Evolutionary conservation across 2,113 vertebrate species (phyloP).

Genomic region (Picathartes gymnocephalus): DNA sequence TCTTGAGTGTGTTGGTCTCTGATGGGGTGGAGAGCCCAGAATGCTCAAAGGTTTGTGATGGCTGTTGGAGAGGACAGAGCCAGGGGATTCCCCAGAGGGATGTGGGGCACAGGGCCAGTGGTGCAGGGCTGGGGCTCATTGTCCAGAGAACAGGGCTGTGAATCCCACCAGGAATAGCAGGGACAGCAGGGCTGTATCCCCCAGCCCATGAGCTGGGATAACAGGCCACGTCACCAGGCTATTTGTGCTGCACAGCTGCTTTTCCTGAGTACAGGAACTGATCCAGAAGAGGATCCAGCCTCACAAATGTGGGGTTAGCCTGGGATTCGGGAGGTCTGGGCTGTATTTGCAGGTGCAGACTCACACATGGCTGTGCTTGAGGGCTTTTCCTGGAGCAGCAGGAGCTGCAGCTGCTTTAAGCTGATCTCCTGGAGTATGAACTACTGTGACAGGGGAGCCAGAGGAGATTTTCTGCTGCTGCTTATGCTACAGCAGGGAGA

Average conservation of each 20-base stretch:
- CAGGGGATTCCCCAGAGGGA: fast-evolving
- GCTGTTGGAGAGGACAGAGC: not conserved
- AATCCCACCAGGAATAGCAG: not conserved
- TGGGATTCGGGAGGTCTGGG: not conserved
- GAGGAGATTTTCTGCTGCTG: not conserved
- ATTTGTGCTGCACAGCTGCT: not conserved
- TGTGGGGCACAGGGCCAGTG: fast-evolving
- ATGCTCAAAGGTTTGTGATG: fast-evolving
- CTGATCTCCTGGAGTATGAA: not conserved
- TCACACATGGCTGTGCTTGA: fast-evolving
- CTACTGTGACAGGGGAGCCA: constrained; percentile 10
- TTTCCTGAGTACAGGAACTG: not conserved
- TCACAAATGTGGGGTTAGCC: not conserved
- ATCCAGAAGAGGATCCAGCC: not conserved
- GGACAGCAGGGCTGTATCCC: not conserved
- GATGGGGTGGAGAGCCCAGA: not conserved
- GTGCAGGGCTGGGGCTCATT: not conserved
- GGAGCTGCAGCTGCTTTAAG: constrained; percentile 19
- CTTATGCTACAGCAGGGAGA: not conserved
- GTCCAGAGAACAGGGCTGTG: not conserved
- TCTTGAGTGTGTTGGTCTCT: not conserved
- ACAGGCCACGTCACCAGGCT: not conserved
- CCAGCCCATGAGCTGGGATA: not conserved
- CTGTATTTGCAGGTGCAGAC: not conserved
- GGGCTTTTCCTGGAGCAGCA: constrained; percentile 2